These are phyloP conservation scores for Pogonognathellus flavescens DNA, from an alignment of 1,140 invertebrate species.

Conservation along the genomic window DNA sequence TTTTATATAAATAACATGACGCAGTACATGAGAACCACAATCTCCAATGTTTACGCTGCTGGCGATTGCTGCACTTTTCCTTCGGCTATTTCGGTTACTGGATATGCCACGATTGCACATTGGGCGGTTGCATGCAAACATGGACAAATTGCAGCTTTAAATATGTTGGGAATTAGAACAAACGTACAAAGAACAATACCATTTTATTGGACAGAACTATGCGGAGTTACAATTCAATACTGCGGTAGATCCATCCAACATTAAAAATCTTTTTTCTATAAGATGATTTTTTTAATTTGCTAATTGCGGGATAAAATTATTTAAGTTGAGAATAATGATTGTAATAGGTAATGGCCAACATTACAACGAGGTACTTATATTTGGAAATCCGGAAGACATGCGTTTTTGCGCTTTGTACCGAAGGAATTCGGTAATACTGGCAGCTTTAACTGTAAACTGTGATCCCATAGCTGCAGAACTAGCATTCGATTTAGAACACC, in stretches of 20 bases:
- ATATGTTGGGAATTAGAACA: constrained; percentile 80
- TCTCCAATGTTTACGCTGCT: constrained; percentile 85
- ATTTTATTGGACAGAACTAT: constrained; percentile 93
- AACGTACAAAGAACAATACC: constrained; percentile 80
- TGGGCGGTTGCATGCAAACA: constrained; percentile 91
- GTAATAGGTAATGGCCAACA: constrained; percentile 79
- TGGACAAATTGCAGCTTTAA: constrained; percentile 86
- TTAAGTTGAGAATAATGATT: not conserved
- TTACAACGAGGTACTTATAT: constrained; percentile 80
- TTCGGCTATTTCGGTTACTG: constrained; percentile 76
- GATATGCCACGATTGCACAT: constrained; percentile 84
- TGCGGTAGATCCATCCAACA: constrained; percentile 76
- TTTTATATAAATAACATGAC: constrained; percentile 58
- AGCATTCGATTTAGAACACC: constrained; percentile 73
- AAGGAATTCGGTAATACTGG: constrained; percentile 78
- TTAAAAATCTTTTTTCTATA: no score
- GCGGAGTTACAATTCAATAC: constrained; percentile 89
- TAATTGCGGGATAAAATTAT: not conserved
- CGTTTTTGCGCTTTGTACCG: constrained; percentile 87
- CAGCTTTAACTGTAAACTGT: constrained; percentile 82
- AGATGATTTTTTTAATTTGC: no score
- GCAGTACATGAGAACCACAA: constrained; percentile 84
- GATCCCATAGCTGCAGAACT: constrained; percentile 90
- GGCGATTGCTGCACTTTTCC: constrained; percentile 95
- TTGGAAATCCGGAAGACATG: constrained; percentile 82